These are phyloP conservation scores for Sminthurides aquaticus DNA, from an alignment of 2,888 invertebrate genomes.

Conservation along the genomic window DNA sequence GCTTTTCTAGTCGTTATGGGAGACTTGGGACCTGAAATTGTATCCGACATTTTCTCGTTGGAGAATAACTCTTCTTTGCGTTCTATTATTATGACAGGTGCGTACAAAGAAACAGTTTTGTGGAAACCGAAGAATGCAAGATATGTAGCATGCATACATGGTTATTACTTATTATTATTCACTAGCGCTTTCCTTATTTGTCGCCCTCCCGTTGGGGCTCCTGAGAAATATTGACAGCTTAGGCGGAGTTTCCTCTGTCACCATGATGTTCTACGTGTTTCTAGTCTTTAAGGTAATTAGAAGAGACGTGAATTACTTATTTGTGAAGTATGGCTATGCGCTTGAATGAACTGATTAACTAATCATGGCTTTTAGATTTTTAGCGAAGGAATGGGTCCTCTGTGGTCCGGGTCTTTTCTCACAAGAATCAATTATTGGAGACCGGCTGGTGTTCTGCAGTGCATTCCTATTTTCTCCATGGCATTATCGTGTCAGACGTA, in stretches of 20 bases:
- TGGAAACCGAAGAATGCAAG: constrained; percentile 34
- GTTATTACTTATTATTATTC: constrained; percentile 17
- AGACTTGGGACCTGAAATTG: constrained; percentile 85
- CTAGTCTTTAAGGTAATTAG: constrained; percentile 70
- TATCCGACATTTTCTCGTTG: constrained; percentile 68
- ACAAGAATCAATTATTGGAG: constrained; percentile 68
- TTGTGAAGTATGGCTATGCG: not conserved
- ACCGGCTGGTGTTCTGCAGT: constrained; percentile 77
- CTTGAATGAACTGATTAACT: too few relatives aligned
- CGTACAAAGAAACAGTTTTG: constrained; percentile 24
- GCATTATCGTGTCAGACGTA: constrained; percentile 94
- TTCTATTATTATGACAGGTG: constrained; percentile 49
- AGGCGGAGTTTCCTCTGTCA: constrained; percentile 76
- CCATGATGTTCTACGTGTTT: constrained; percentile 83
- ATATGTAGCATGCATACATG: constrained; percentile 42
- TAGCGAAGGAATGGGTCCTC: constrained; percentile 65
- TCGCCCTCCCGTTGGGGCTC: constrained; percentile 82
- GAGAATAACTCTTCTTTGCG: constrained; percentile 60
- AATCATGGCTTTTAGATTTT: constrained; percentile 57
- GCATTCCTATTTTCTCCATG: constrained; percentile 93
- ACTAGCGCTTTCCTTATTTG: constrained; percentile 58
- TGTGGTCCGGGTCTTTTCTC: constrained; percentile 67
- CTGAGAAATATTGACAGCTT: constrained; percentile 83
- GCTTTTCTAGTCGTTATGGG: constrained; percentile 98
- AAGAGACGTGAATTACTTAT: not conserved